phyloP scores from a whole-genome alignment of 2,888 invertebrate species.

The Agrilus cyanescens region DNA sequence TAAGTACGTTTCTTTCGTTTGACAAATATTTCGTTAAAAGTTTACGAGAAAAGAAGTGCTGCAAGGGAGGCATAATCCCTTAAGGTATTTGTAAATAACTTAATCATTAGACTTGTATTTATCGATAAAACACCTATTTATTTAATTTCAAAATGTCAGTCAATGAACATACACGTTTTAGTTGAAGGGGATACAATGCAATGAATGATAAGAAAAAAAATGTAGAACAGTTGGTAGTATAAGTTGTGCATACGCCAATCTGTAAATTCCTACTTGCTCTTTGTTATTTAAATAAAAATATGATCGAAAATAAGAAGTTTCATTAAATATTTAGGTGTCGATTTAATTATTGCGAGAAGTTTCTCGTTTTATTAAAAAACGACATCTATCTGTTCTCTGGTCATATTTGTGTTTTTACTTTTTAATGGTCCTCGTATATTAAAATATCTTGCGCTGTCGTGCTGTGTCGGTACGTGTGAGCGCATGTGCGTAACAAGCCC shows the following conservation, averaged over 20 bases:
- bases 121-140: constrained; percentile 24
- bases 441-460: too few species aligned
- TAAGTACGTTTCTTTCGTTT: constrained; percentile 4
- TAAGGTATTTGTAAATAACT: constrained; percentile 23
- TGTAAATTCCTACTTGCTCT: constrained; percentile 27
- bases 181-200: constrained; percentile 20
- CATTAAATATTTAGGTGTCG: too few species aligned
- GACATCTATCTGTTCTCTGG: too few species aligned
- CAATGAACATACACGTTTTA: constrained; percentile 21
- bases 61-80: constrained; percentile 10
- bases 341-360: too few species aligned
- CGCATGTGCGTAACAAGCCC: too few species aligned
- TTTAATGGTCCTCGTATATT: too few species aligned
- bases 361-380: too few species aligned
- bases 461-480: too few species aligned
- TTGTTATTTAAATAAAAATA: constrained; percentile 23
- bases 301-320: not conserved
- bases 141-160: constrained; percentile 23
- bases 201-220: constrained; percentile 16
- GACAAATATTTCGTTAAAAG: constrained; percentile 4
- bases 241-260: constrained; percentile 24
- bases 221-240: constrained; percentile 22
- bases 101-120: constrained; percentile 24
- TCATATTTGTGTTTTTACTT: too few species aligned
- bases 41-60: constrained; percentile 10